Base-by-base conservation (phyloP, 2,888 invertebrate genomes). In the Endomychus coccineus region DNA sequence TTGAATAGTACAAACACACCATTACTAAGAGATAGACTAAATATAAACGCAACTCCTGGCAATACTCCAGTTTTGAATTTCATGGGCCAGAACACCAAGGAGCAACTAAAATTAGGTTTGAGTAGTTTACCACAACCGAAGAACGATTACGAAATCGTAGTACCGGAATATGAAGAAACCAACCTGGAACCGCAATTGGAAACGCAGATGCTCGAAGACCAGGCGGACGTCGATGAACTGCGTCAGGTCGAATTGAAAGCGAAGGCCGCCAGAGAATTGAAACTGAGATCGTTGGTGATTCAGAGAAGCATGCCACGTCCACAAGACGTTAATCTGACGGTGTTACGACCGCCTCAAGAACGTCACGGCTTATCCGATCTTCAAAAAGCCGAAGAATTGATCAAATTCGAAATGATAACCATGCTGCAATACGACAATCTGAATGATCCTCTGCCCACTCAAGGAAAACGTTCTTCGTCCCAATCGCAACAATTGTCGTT, bases 81-180 rank as follows among this genome's bases (percentile, higher is more conserved):
- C 15, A 21, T 30, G 25, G 39, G 39, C 3, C 5, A 6, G 6
- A 9, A 7, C 62, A 45, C 74, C 17, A 84, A 83, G 57, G 78
- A 81, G 34, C 78, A 84, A 35, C 72, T 95, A 13, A 78, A 83
- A 25, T 75, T 77, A 44, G 86, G 88, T 1, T 69, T 97, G 15
- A 80, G 82, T 14, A 70, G 80, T 1, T 69, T 99, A 39, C 98
- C 98, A 2, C 67, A 78, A 1, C 97, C 98, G 0, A 84, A 86
- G 50, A 97, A 99, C 62, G 97, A 99, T 68, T 99, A 94, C 64
- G 97, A 98, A 70, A 95, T 97, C 55, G 95, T 97, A 24, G 88
- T 96, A 9, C 95, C 96, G 0, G 94, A 94, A 43, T 77, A 80
- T 34, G 83, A 84, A 34, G 67, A 67, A 2, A 69, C 73, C 37